phyloP scores from a whole-genome alignment of 1,140 invertebrate genomes.

The Micrasema minimum region DNA sequence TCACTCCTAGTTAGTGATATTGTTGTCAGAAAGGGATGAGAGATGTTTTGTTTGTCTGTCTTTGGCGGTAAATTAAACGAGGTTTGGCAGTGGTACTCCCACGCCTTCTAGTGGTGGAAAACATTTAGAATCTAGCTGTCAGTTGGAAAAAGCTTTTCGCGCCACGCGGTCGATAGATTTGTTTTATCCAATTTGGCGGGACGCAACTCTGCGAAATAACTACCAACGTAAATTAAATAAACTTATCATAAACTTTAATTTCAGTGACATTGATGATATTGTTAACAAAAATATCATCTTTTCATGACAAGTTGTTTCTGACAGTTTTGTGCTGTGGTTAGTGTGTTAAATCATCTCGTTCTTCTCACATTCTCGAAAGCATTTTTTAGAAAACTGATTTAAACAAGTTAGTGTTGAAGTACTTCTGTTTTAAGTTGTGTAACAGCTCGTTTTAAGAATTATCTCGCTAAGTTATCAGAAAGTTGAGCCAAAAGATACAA shows the following conservation, averaged over 20 bases:
- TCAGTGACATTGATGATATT: not conserved
- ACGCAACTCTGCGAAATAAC: not conserved
- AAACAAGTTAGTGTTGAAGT: not conserved
- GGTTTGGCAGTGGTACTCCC: not conserved
- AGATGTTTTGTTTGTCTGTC: not conserved
- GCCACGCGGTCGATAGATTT: not conserved
- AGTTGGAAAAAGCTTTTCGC: constrained; percentile 12
- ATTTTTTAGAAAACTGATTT: not conserved
- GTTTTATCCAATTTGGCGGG: not conserved
- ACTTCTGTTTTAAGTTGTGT: not conserved
- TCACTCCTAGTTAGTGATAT: no score
- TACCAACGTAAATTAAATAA: not conserved
- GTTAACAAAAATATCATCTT: not conserved
- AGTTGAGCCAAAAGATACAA: constrained; percentile 26
- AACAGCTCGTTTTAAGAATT: not conserved
- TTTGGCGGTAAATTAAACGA: constrained; percentile 9
- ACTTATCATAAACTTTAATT: constrained; percentile 5
- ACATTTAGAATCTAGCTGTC: not conserved
- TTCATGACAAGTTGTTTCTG: not conserved
- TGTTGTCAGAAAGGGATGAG: no score
- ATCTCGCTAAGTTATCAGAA: not conserved
- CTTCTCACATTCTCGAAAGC: not conserved
- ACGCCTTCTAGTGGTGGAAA: not conserved
- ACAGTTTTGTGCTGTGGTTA: not conserved
- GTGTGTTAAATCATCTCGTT: not conserved